Evolutionary conservation across 2,797 vertebrate genomes (phyloP).

Genomic region (Petrocephalus schoutedeni): DNA sequence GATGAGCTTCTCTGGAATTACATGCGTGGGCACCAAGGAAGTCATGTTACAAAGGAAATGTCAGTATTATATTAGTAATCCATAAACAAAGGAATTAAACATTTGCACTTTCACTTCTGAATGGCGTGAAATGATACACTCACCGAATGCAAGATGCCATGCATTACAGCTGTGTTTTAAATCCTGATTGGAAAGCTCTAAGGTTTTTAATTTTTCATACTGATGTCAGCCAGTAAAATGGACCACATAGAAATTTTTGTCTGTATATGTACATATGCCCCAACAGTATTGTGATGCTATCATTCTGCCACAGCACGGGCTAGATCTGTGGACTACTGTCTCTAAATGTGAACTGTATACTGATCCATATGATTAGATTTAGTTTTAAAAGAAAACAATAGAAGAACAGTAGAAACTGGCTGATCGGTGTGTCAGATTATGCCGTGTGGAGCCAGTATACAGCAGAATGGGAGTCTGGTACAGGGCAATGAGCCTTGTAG

Average conservation of each 20-base stretch:
- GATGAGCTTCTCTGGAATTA: constrained; percentile 14
- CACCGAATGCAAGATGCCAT: neutral
- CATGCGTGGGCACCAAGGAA: neutral
- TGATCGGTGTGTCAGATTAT: neutral
- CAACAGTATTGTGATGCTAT: neutral
- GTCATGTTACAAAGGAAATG: constrained; percentile 26
- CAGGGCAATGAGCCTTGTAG: neutral
- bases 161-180: neutral
- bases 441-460: neutral
- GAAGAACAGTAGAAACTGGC: neutral
- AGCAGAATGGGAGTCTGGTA: neutral
- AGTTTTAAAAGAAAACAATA: neutral
- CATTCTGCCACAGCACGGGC: neutral
- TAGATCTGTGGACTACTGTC: neutral
- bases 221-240: neutral
- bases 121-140: neutral
- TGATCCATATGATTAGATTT: neutral
- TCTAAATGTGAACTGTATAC: neutral
- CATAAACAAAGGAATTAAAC: neutral
- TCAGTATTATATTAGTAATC: constrained; percentile 27
- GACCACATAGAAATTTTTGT: neutral
- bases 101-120: neutral
- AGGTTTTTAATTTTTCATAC: neutral
- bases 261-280: neutral
- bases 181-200: neutral